Evolutionary conservation across 2,797 vertebrate species (phyloP), one percentile per base, ranked within the genome.

Genomic region (Synanceia verrucosa): DNA sequence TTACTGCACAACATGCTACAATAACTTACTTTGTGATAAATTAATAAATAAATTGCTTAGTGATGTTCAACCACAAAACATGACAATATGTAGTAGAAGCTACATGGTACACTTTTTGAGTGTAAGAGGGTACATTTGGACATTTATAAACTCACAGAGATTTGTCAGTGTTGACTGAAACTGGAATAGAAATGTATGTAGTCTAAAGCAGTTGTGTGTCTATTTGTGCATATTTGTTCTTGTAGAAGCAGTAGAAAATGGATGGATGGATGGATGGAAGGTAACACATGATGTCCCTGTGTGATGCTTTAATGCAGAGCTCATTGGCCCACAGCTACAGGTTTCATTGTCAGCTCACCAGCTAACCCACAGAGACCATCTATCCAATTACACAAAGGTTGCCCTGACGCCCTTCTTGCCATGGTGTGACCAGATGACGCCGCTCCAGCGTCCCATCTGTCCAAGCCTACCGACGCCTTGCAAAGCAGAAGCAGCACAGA

Each of bases 401-500:
- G 76, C 81, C 73, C 81, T 6, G 56, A 23, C 78, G 57, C 76
- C 80, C 76, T 60, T 28, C 70, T 62, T 4, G 71, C 82, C 80
- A 24, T 52, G 47, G 61, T 24, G 26, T 55, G 76, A 84, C 85
- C 90, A 90, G 83, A 76, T 84, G 87, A 85, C 89, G 31, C 59
- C 46, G 1, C 79, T 69, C 84, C 39, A 41, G 72, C 11, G 69
- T 70, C 78, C 91, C 88, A 91, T 92, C 91, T 92, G 89, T 65
- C 71, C 48, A 2, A 8, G 43, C 70, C 73, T 26, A 2, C 67
- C 36, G 55, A 76, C 65, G 65, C 73, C 76, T 83, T 0, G 59
- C 19, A 2, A 61, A 84, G 76, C 89, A 90, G 86, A 86, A 82
- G 83, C 63, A 18, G 66, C 90, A 86, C 91, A 92, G 91, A 91